These are phyloP conservation scores for Epinephelus cyanopodus DNA, from an alignment of 2,113 vertebrate species.

Conservation along the genomic window DNA sequence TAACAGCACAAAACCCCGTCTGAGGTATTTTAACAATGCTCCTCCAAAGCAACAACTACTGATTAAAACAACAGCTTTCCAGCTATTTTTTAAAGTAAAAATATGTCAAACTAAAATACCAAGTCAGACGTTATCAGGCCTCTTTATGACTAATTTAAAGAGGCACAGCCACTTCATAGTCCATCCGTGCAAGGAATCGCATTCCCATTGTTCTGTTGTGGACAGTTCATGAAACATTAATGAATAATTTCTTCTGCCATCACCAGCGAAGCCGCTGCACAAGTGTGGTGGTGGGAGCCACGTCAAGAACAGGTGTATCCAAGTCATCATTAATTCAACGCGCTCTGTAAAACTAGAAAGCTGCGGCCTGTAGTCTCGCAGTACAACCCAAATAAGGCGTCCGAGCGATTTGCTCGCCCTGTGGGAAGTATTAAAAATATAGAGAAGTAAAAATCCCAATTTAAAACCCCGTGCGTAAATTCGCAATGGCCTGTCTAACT, in stretches of 20 bases:
- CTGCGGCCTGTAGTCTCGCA: conserved; percentile 59
- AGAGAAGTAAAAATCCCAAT: not conserved
- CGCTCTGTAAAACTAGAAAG: conserved; percentile 73
- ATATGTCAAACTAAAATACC: not conserved
- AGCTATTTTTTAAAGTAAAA: not conserved
- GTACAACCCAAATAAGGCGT: conserved; percentile 30
- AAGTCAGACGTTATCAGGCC: conserved; percentile 36
- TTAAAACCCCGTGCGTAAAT: not conserved
- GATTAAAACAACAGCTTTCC: not conserved
- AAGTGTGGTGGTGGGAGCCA: conserved; percentile 47
- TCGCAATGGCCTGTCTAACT: not conserved
- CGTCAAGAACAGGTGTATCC: conserved; percentile 78
- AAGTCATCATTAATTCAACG: conserved; percentile 78
- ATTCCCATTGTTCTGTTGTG: conserved; percentile 71
- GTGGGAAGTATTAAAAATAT: conserved; percentile 30
- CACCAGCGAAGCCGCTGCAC: conserved; percentile 50
- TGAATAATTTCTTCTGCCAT: conserved; percentile 65
- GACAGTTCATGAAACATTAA: conserved; percentile 77
- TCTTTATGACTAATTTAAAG: conserved; percentile 73
- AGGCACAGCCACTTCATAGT: conserved; percentile 67
- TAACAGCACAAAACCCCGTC: not conserved
- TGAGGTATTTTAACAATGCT: not conserved
- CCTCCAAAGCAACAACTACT: too few relatives aligned
- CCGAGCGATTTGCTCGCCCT: conserved; percentile 32
- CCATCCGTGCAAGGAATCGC: conserved; percentile 66